Evolutionary conservation across 2,113 vertebrate species (phyloP).

Genomic region (Sander vitreus): DNA sequence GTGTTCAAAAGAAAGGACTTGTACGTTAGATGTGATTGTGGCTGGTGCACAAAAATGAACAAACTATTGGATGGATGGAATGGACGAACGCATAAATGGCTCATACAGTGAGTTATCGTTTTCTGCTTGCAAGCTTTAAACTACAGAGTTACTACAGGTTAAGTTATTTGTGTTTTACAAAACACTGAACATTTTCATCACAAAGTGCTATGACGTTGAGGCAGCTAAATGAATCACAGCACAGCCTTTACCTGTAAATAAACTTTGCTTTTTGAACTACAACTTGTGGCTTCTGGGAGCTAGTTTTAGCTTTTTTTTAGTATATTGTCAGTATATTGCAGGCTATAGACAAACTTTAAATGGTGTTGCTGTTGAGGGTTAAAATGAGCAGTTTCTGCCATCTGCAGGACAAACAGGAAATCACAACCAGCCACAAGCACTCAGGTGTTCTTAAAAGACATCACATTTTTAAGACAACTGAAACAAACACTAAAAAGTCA

Average conservation of each 20-base stretch:
- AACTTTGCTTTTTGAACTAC: neutral
- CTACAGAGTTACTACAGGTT: neutral
- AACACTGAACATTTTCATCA: neutral
- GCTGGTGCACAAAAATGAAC: neutral
- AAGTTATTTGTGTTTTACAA: neutral
- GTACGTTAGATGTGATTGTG: neutral
- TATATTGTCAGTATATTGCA: neutral
- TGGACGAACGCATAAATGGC: neutral
- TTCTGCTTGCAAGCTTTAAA: neutral
- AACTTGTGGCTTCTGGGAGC: neutral
- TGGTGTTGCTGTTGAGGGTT: neutral
- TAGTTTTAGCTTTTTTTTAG: no score
- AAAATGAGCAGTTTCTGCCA: slow-evolving; percentile 35
- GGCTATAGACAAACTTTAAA: neutral
- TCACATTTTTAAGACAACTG: neutral
- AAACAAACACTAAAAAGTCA: neutral
- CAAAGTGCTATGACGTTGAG: neutral
- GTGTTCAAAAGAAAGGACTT: neutral
- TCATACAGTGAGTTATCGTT: neutral
- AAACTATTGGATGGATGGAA: neutral
- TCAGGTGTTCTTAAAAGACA: neutral
- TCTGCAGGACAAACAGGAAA: slow-evolving; percentile 38
- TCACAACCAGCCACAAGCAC: neutral
- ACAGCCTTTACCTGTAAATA: neutral
- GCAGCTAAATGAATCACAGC: neutral